A percentile compares a stretch with the other conserved stretches of the same genome.
Evolutionary conservation across 1,140 invertebrate species (phyloP).

Genomic region (Meloidogyne exigua): DNA sequence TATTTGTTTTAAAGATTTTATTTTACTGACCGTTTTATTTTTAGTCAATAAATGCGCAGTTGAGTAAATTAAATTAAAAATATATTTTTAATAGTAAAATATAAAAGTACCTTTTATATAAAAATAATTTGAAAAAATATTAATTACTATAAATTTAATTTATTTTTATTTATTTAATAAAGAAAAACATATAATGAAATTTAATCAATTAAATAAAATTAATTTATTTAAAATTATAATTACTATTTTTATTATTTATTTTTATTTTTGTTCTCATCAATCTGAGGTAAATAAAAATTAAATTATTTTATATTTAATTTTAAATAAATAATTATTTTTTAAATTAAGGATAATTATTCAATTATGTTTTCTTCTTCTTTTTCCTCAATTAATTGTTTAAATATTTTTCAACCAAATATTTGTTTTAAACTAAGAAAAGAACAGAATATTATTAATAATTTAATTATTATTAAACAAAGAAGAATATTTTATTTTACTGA

Average conservation of each 20-base stretch:
- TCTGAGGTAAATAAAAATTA: too few species aligned
- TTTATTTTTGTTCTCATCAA: too few species aligned
- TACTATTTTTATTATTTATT: too few species aligned
- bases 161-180: too few species aligned
- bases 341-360: too few species aligned
- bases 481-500: background rate
- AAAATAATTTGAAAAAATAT: background rate
- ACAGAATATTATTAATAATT: background rate
- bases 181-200: too few species aligned
- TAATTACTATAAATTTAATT: too few species aligned
- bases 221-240: too few species aligned
- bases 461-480: background rate
- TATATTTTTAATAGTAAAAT: background rate
- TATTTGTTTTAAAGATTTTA: background rate
- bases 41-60: background rate
- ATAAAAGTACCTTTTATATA: background rate
- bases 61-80: constrained; percentile 3
- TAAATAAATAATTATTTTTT: too few species aligned
- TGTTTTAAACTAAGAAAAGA: background rate
- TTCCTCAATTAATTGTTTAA: background rate
- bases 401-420: background rate
- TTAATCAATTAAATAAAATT: too few species aligned
- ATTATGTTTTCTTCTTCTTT: too few species aligned
- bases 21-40: background rate
- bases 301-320: too few species aligned